Conservation (phyloP, 2,797 vertebrate genomes). For the Chaunax sp. region DNA sequence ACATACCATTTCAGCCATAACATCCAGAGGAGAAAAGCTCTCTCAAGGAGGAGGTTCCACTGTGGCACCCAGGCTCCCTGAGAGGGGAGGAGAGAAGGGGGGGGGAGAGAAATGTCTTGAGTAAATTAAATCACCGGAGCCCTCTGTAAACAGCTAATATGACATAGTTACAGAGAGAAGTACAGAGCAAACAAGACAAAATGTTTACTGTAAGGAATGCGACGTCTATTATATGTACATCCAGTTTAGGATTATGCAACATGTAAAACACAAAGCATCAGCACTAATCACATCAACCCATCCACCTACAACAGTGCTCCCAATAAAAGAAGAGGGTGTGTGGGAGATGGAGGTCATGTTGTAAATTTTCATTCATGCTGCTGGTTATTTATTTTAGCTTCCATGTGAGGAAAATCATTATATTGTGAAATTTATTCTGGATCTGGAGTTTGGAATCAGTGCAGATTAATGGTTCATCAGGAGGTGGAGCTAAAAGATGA, state of each 20-base stretch:
- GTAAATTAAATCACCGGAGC: constrained; percentile 42
- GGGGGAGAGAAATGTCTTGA: constrained; percentile 31
- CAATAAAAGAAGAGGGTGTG: not conserved
- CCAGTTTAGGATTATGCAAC: constrained; percentile 48
- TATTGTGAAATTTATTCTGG: not conserved
- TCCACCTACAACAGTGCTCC: constrained; percentile 51
- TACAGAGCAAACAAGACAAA: not conserved
- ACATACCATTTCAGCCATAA: constrained; percentile 71
- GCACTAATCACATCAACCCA: constrained; percentile 50
- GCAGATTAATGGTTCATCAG: not conserved
- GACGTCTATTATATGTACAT: constrained; percentile 31
- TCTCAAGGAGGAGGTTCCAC: constrained; percentile 40
- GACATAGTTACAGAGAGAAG: constrained; percentile 22
- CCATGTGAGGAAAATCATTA: not conserved
- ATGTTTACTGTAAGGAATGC: no score
- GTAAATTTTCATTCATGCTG: not conserved
- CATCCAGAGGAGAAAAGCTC: constrained; percentile 52
- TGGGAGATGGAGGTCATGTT: not conserved
- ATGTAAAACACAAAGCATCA: constrained; percentile 44
- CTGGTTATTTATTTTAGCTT: constrained; percentile 8
- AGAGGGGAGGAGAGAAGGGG: constrained; percentile 26
- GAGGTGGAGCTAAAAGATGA: not conserved
- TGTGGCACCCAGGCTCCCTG: constrained; percentile 53
- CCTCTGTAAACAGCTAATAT: constrained; percentile 25
- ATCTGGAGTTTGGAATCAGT: not conserved